Conservation (phyloP, 2,888 invertebrate genomes). For the Punctoribates punctum region DNA sequence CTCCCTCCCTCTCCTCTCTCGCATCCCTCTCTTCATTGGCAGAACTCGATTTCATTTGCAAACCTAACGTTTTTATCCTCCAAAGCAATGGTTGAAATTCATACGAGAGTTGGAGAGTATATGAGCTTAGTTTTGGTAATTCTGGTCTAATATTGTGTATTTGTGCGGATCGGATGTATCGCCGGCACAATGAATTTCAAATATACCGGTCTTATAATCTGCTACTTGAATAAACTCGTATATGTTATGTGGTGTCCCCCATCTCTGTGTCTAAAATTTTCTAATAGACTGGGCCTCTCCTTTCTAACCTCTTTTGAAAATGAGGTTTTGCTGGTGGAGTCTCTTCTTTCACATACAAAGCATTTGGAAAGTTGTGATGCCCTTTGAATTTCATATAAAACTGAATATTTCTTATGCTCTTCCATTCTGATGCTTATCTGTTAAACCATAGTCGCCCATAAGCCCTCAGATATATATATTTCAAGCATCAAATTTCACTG, state of each 20-base stretch:
- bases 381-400: constrained; percentile 23
- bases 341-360: constrained; percentile 1
- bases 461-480: constrained; percentile 10
- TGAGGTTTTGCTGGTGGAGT: constrained; percentile 21
- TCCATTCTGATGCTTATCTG: constrained; percentile 19
- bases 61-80: neutral
- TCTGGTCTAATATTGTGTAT: constrained; percentile 1
- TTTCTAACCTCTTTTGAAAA: constrained; percentile 16
- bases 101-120: neutral
- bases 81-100: neutral
- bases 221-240: neutral
- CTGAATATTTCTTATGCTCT: constrained; percentile 17
- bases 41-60: constrained; percentile 8
- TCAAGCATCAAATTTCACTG: neutral
- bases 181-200: constrained; percentile 25
- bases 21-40: neutral
- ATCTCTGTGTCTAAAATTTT: neutral
- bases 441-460: constrained; percentile 23
- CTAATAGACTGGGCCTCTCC: neutral
- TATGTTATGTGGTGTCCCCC: neutral
- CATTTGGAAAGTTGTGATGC: neutral
- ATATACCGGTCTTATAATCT: constrained; percentile 19
- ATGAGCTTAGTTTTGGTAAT: neutral
- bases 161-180: neutral
- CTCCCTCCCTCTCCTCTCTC: neutral